Base-by-base conservation (phyloP, 2,797 vertebrate species). In the Eptatretus atami region DNA sequence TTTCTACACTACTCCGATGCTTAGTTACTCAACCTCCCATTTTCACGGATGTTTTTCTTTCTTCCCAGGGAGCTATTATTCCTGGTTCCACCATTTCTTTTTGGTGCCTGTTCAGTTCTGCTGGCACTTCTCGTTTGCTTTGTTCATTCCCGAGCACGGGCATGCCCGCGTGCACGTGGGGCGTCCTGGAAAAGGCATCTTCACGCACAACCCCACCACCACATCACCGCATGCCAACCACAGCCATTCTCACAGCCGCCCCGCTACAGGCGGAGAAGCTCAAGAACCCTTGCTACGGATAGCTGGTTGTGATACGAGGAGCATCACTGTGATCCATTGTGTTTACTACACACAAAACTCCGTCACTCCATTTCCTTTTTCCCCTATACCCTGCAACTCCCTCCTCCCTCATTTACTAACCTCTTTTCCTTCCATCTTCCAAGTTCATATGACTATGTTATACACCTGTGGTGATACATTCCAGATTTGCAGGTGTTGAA, bases 21-120 rank as follows among this genome's bases (percentile, higher is more conserved):
- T 10, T 53, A 10, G 12, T 57, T 53, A 63, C 11, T 68, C 2
- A 1, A 14, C 0, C 63, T 65, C n/a, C n/a, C 12, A 52, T 63
- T 10, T 64, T 14, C 63, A 68, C 12, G 11, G 53, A 64, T 52
- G 65, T 44, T 6, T 3, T 31, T 9, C 4, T 19, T 63, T 13
- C 25, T 6, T 14, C 63, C 52, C 70, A 88, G 84, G 83, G 84
- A 71, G 73, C 82, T 74, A 83, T 84, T 71, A 82, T 84, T 68
- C 82, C 84, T 0, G 84, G 84, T 15, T n/a, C 83, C 83, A 52
- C 83, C 81, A 1, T 85, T 86, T 72, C 78, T 85, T 63, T 85
- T 86, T 0, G 80, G 83, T 8, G 82, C 82, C 0, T 90, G 84
- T 69, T 90, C 84, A 0, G 84, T 90, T 69, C 77, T 90, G 70